Evolutionary conservation across 2,888 invertebrate species (phyloP).

Genomic region (Cetonia aurata): DNA sequence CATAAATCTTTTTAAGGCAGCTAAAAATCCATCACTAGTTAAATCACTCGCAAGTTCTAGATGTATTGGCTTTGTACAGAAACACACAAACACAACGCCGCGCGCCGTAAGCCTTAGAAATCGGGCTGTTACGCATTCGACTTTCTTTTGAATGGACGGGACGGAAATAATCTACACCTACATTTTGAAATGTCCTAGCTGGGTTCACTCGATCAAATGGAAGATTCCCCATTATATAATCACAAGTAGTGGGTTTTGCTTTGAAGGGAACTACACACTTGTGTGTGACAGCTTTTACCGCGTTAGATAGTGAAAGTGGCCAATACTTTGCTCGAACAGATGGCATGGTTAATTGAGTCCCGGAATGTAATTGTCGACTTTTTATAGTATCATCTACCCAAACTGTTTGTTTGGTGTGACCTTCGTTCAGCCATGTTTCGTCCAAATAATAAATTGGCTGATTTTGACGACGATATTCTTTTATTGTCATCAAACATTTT

Average conservation of each 20-base stretch:
- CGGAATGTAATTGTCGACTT: constrained; percentile 9
- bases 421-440: too few species aligned
- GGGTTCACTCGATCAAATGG: constrained; percentile 17
- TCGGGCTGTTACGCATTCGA: background rate
- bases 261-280: background rate
- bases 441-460: too few species aligned
- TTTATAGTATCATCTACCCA: too few species aligned
- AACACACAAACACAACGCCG: constrained; percentile 57
- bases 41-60: constrained; percentile 57
- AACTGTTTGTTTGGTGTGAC: too few species aligned
- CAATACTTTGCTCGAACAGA: background rate
- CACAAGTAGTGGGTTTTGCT: constrained; percentile 3
- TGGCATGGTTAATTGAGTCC: constrained; percentile 9
- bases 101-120: constrained; percentile 11
- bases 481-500: too few species aligned
- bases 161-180: constrained; percentile 17
- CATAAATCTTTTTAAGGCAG: constrained; percentile 56
- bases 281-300: constrained; percentile 3
- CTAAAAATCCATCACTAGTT: constrained; percentile 56
- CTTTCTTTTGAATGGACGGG: background rate
- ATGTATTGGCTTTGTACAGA: constrained; percentile 58
- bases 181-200: constrained; percentile 7
- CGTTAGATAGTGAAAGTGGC: background rate
- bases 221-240: constrained; percentile 11
- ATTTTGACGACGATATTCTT: too few species aligned